These are phyloP conservation scores for Oryzias celebensis DNA, from an alignment of 2,113 vertebrate genomes.

Conservation along the genomic window DNA sequence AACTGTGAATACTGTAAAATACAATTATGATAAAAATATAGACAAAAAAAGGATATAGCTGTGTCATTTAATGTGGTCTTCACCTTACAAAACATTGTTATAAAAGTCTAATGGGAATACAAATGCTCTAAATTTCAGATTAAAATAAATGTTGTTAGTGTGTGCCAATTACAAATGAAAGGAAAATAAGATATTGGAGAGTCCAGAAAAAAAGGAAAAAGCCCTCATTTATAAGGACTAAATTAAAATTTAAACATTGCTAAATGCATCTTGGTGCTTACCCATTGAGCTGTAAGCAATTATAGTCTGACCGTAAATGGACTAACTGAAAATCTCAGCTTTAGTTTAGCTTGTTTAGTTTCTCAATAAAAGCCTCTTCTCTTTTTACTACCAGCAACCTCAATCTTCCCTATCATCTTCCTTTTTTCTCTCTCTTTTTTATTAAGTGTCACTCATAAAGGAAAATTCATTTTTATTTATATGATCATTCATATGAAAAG, in stretches of 20 bases:
- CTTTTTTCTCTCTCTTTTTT: conserved; percentile 8
- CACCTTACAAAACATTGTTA: conserved; percentile 20
- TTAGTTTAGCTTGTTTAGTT: conserved; percentile 42
- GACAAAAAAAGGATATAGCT: conserved; percentile 39
- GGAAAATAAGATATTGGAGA: conserved; percentile 5
- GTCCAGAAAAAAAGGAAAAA: conserved; percentile 25
- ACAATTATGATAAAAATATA: conserved; percentile 58
- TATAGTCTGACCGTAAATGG: conserved; percentile 52
- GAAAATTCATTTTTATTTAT: conserved; percentile 61
- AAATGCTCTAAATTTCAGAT: conserved; percentile 62
- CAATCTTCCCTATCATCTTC: background rate
- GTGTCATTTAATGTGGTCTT: conserved; percentile 50
- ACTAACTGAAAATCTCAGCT: conserved; percentile 38
- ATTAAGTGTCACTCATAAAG: conserved; percentile 55
- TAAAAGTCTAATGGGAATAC: conserved; percentile 58
- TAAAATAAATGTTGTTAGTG: conserved; percentile 58
- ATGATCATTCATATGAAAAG: conserved; percentile 54
- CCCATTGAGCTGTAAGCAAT: conserved; percentile 62
- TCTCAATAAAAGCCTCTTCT: background rate
- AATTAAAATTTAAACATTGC: conserved; percentile 54
- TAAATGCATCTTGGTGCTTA: conserved; percentile 61
- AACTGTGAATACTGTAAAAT: conserved; percentile 23
- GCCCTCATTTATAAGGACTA: conserved; percentile 38
- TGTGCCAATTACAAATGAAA: conserved; percentile 41
- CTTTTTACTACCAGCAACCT: background rate